Conservation (phyloP, 2,888 invertebrate species). For the Hylaea fasciaria region DNA sequence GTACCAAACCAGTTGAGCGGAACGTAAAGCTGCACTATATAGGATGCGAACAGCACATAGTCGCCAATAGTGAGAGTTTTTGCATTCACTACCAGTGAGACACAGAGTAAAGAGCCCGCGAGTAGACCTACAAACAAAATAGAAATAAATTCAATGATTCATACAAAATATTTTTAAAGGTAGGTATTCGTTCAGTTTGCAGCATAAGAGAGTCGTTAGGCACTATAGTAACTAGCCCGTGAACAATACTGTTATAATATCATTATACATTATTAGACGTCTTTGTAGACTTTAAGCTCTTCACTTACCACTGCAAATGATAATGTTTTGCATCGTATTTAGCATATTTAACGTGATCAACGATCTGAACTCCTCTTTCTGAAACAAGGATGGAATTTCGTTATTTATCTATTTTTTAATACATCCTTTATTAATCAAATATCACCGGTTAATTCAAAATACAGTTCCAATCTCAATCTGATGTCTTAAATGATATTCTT, state of each 20-base stretch:
- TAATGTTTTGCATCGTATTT: conserved; percentile 95
- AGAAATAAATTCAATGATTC: background rate
- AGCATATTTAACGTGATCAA: conserved; percentile 94
- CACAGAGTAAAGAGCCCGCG: conserved; percentile 94
- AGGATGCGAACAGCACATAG: conserved; percentile 97
- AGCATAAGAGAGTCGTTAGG: too few relatives aligned
- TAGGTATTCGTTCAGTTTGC: too few relatives aligned
- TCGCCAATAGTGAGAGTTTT: conserved; percentile 94
- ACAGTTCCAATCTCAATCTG: too few relatives aligned
- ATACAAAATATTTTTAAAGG: background rate
- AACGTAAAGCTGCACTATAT: conserved; percentile 96
- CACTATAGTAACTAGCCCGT: too few relatives aligned
- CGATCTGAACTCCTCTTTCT: conserved; percentile 96
- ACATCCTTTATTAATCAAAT: too few relatives aligned
- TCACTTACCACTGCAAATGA: conserved; percentile 88
- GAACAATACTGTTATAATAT: too few relatives aligned
- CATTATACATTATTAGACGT: too few relatives aligned
- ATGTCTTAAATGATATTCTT: too few relatives aligned
- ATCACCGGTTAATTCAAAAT: too few relatives aligned
- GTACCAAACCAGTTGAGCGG: conserved; percentile 99
- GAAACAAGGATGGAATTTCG: conserved; percentile 55
- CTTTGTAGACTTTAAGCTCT: too few relatives aligned
- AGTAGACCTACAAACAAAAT: conserved; percentile 77
- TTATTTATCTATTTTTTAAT: background rate
- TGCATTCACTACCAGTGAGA: conserved; percentile 91